Evolutionary conservation across 2,888 invertebrate genomes (phyloP), one percentile per base, ranked within the genome.

Genomic region (Drosophila anceps): DNA sequence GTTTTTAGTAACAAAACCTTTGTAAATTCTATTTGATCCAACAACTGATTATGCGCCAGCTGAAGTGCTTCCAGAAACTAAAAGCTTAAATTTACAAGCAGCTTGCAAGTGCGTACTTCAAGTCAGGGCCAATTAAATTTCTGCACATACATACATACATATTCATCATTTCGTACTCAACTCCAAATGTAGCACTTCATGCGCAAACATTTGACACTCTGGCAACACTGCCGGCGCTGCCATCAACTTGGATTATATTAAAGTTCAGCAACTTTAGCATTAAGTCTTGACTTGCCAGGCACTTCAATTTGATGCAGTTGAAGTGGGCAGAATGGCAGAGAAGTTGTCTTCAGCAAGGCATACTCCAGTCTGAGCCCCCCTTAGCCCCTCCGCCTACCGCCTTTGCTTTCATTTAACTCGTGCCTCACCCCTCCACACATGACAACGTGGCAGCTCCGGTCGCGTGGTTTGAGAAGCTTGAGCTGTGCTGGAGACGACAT

Each of bases 401-500:
- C 44, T 44, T 18, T 2, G 35, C 54, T 10, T 27, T 31, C 48
- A 50, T 50, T 50, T 18, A 50, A 6, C 48, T 12, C 12, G 3
- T 13, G 18, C 12, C 39, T 1, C 39, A 46, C 27, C 9, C 8
- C 24, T n/a, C 18, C 18, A 46, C 31, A 3, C 43, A 61, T 51
- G 65, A 58, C n/a, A 69, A 27, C 37, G 51, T 75, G 59, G 63
- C 69, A 70, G 46, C 61, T 39, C 44, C 51, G 37, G 55, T 6
- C 15, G 43, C n/a, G 29, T 39, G 58, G 44, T 48, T 46, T 43
- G 63, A 31, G 58, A 13, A 15, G 37, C 50, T 31, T 27, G 24
- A 51, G 46, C 51, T 43, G 29, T 33, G 37, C 65, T 69, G 71
- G 58, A 82, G 77, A 90, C 72, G 70, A 82, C 88, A 90, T 86